Conservation (phyloP, 2,113 vertebrate genomes). For the Rhinolophus sinicus region DNA sequence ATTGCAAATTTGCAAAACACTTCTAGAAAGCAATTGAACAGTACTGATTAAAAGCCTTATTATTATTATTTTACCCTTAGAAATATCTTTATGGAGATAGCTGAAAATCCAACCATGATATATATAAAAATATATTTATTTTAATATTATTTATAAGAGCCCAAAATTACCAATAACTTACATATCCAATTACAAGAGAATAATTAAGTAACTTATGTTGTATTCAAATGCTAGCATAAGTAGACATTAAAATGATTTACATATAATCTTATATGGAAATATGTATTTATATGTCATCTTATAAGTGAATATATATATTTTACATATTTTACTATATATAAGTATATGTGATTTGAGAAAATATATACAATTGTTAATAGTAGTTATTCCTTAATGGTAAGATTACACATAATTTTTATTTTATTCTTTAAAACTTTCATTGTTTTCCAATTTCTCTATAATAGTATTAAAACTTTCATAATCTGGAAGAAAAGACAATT, state of each 20-base stretch:
- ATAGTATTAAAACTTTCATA: neutral
- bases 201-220: neutral
- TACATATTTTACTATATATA: neutral
- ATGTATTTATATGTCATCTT: neutral
- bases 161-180: neutral
- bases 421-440: neutral
- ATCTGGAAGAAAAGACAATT: neutral
- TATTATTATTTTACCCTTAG: neutral
- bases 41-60: neutral
- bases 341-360: neutral
- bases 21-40: neutral
- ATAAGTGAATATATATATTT: neutral
- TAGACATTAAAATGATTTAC: neutral
- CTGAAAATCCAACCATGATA: neutral
- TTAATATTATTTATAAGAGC: neutral
- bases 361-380: neutral
- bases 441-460: conserved; percentile 25
- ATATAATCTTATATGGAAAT: neutral
- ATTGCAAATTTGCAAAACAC: conserved; percentile 21
- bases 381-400: neutral
- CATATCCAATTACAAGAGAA: neutral
- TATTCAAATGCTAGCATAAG: neutral
- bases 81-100: conserved; percentile 1
- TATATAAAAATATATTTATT: neutral
- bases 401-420: neutral